phyloP scores from a whole-genome alignment of 2,888 invertebrate genomes.

The Zhuqinia jingwanae region DNA sequence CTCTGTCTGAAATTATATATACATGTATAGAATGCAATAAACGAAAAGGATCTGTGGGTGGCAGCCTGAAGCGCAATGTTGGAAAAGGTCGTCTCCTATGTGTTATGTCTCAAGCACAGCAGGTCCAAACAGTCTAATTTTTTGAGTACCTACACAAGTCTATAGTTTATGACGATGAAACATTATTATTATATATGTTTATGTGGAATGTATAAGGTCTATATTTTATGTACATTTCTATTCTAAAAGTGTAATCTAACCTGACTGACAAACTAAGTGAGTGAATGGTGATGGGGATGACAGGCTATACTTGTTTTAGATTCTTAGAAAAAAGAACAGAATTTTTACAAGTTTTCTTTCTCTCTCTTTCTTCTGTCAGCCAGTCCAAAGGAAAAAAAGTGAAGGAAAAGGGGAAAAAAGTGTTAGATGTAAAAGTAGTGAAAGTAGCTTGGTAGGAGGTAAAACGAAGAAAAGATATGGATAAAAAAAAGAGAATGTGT shows the following conservation, averaged over 20 bases:
- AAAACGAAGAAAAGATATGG: constrained; percentile 8
- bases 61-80: too few relatives aligned
- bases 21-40: too few relatives aligned
- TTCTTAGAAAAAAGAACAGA: neutral
- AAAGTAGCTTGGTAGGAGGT: neutral
- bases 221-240: neutral
- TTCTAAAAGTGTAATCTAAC: neutral
- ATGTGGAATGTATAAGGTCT: neutral
- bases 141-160: too few relatives aligned
- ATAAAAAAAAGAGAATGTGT: neutral
- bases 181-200: too few relatives aligned
- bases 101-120: too few relatives aligned
- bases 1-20: too few relatives aligned
- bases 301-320: constrained; percentile 17
- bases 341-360: neutral
- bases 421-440: neutral
- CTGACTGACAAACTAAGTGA: constrained; percentile 48
- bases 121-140: too few relatives aligned
- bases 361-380: too few relatives aligned
- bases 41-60: too few relatives aligned
- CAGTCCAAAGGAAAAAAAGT: neutral
- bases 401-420: neutral
- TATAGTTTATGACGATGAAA: too few relatives aligned
- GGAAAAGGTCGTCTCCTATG: too few relatives aligned
- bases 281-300: constrained; percentile 41